Evolutionary conservation across 1,140 invertebrate genomes (phyloP), one percentile per base, ranked within the genome.

Genomic region (Sitophilus oryzae): DNA sequence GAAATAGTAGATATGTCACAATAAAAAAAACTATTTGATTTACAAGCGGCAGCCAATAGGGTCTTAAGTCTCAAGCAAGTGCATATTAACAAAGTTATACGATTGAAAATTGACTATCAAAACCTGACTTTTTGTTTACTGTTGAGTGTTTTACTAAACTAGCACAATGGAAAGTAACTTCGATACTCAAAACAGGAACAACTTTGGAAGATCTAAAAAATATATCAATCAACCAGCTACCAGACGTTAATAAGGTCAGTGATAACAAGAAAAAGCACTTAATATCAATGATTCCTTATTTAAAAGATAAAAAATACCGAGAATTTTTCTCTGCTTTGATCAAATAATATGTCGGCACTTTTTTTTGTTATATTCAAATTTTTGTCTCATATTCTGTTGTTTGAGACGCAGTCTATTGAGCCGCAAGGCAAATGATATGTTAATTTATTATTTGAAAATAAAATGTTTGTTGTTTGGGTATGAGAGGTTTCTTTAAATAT

Each of bases 11-110:
- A 53, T 23, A 41, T 40, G 49, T 56, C 22, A 11, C 15, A 21
- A 6, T n/a, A 22, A n/a, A 43, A 51, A 50, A 56, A 43, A 8
- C 44, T 56, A 44, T 56, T 56, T 56, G 43, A 56, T 51, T 21
- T 56, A 44, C 54, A 56, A 56, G 41, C 46, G 4, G 47, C 54
- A 30, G 47, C 38, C 22, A 40, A 56, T 23, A 35, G 11, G 46
- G 20, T 50, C 3, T 51, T 56, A 56, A 50, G 51, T 51, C n/a
- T 51, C 10, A 56, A 56, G 16, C 14, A 50, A 35, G 54, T 56
- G 19, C 30, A 56, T 20, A 56, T 56, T 43, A 56, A 47, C 38
- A 56, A 56, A 37, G 47, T 40, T 14, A 37, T 55, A 19, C 45
- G 25, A 43, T 30, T 45, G 23, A 52, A 52, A 52, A 19, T 57